phyloP scores from a whole-genome alignment of 1,140 invertebrate genomes.

The Drosophila guanche region DNA sequence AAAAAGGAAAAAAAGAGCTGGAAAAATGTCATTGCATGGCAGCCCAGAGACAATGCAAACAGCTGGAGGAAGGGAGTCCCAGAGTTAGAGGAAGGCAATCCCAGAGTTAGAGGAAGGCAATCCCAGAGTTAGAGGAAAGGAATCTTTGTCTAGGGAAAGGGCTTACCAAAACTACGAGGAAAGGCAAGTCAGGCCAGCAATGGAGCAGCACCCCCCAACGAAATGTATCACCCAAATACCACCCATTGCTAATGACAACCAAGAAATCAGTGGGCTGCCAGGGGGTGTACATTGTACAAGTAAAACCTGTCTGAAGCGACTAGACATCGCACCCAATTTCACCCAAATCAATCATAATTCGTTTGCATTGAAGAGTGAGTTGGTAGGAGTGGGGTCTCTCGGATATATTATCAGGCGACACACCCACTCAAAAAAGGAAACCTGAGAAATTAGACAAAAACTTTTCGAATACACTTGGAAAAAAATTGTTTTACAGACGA shows the following conservation, averaged over 20 bases:
- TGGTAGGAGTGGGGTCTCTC: background rate
- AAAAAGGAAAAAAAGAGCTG: conserved; percentile 42
- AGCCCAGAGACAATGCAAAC: conserved; percentile 7
- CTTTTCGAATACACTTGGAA: background rate
- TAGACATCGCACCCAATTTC: conserved; percentile 51
- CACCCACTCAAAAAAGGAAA: background rate
- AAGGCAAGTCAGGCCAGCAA: no score
- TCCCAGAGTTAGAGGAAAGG: background rate
- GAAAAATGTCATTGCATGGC: conserved; percentile 61
- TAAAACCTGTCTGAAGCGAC: conserved; percentile 16
- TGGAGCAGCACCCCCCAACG: no score
- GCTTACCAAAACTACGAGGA: no score
- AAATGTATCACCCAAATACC: conserved; percentile 31
- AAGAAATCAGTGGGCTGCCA: background rate
- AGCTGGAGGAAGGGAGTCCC: conserved; percentile 5
- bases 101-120: no score
- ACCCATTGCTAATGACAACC: conserved; percentile 66
- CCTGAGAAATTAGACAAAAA: conserved; percentile 6
- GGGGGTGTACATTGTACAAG: background rate
- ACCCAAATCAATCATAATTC: conserved; percentile 63
- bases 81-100: background rate
- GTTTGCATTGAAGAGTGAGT: background rate
- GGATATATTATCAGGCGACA: background rate
- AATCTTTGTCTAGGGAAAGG: no score
- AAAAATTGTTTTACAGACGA: no score